Evolutionary conservation across 2,797 vertebrate genomes (phyloP).

Genomic region (Loriculus beryllinus): DNA sequence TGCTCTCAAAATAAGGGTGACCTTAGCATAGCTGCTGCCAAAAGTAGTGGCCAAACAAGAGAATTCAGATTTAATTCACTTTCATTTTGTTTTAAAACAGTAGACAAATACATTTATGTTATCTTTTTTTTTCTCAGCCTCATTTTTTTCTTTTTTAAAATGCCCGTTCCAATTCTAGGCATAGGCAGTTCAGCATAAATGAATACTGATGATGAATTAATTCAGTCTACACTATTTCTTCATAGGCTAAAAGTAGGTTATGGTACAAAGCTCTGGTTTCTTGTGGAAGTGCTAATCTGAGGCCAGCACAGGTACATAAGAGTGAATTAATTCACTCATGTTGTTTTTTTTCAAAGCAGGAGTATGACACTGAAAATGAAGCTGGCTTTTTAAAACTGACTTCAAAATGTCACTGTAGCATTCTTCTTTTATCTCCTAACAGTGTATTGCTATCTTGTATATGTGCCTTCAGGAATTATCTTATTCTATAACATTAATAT

Average conservation of each 20-base stretch:
- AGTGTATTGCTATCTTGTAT: neutral
- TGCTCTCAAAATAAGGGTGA: neutral
- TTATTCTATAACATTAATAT: neutral
- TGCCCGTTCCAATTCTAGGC: neutral
- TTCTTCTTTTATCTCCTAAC: neutral
- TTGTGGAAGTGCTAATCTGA: slow-evolving; percentile 52
- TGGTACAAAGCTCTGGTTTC: neutral
- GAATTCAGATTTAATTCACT: slow-evolving; percentile 3
- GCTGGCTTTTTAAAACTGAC: neutral
- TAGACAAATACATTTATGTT: neutral
- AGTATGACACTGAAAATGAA: slow-evolving; percentile 19
- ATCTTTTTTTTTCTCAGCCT: neutral
- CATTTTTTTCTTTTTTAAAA: neutral
- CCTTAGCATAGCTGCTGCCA: neutral
- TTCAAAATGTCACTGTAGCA: neutral
- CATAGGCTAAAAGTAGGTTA: slow-evolving; percentile 59
- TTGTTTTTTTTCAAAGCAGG: neutral
- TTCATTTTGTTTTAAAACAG: neutral
- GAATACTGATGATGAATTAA: slow-evolving; percentile 60
- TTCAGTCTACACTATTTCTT: slow-evolving; percentile 9
- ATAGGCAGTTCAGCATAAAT: slow-evolving; percentile 10
- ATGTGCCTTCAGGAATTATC: neutral
- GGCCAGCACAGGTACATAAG: slow-evolving; percentile 12
- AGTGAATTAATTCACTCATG: slow-evolving; percentile 29
- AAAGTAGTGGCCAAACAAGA: neutral